phyloP scores from a whole-genome alignment of 2,888 invertebrate species.

The Hypercompe scribonia region DNA sequence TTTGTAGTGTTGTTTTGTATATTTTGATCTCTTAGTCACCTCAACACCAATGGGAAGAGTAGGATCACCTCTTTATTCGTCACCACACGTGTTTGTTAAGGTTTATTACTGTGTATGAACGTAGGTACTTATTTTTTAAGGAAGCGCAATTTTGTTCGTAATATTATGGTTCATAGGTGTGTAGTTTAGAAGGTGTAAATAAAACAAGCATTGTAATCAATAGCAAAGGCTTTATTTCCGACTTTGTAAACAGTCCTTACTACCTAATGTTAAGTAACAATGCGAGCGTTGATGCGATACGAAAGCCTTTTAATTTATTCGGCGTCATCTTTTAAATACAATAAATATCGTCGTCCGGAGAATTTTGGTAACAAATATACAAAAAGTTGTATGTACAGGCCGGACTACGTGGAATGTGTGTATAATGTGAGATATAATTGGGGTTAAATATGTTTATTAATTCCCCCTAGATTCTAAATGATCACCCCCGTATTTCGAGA shows the following conservation, averaged over 20 bases:
- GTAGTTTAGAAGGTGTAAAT: conserved; percentile 41
- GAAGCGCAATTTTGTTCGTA: conserved; percentile 13
- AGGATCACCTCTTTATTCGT: no score
- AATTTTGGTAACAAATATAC: conserved; percentile 75
- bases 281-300: conserved; percentile 78
- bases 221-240: conserved; percentile 82
- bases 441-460: conserved; percentile 15
- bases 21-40: no score
- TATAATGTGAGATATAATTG: conserved; percentile 8
- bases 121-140: conserved; percentile 13
- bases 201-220: conserved; percentile 73
- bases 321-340: conserved; percentile 29
- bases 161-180: conserved; percentile 26
- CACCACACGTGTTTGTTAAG: no score
- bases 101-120: not conserved
- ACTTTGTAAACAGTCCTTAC: conserved; percentile 82
- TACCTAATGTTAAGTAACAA: conserved; percentile 83
- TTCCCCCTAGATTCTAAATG: conserved; percentile 14
- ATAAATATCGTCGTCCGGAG: conserved; percentile 31
- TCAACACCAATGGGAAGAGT: no score
- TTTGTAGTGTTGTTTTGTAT: no score
- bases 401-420: conserved; percentile 39
- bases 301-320: conserved; percentile 18
- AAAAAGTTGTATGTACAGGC: conserved; percentile 69
- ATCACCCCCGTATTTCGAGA: conserved; percentile 26